Evolutionary conservation across 2,797 vertebrate genomes (phyloP).

Genomic region (Pampus argenteus): DNA sequence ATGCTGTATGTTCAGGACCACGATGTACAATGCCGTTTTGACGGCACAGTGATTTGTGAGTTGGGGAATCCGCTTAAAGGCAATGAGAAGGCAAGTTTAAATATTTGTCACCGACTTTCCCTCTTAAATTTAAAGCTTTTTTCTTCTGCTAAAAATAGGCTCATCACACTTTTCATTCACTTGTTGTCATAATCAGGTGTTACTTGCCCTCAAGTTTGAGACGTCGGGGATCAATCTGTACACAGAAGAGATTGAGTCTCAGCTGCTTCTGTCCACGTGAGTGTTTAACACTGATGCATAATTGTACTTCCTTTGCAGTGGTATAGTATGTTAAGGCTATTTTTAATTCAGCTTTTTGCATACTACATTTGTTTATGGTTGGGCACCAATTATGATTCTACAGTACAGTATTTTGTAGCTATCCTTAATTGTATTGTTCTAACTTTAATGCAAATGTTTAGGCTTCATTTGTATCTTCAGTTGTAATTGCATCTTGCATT

Average conservation of each 20-base stretch:
- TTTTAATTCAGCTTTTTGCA: neutral
- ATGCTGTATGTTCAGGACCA: constrained; percentile 52
- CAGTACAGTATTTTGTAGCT: neutral
- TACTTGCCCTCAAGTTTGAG: constrained; percentile 86
- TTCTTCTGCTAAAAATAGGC: neutral
- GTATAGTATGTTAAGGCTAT: neutral
- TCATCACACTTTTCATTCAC: neutral
- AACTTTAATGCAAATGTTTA: neutral
- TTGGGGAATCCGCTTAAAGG: constrained; percentile 93
- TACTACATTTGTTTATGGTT: neutral
- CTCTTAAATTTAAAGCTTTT: neutral
- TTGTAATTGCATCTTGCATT: neutral
- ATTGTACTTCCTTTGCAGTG: neutral
- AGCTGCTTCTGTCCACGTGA: constrained; percentile 92
- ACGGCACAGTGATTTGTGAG: constrained; percentile 83
- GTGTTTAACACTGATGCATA: constrained; percentile 39
- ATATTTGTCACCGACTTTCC: neutral
- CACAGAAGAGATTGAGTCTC: constrained; percentile 82
- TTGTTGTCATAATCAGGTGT: constrained; percentile 76
- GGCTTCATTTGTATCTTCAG: neutral
- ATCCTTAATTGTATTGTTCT: neutral
- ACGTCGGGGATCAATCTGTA: constrained; percentile 85
- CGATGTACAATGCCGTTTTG: constrained; percentile 57
- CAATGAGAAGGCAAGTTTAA: constrained; percentile 78
- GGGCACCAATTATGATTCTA: neutral